phyloP scores from a whole-genome alignment of 2,797 vertebrate genomes.

The Phyllotis vaccarum region DNA sequence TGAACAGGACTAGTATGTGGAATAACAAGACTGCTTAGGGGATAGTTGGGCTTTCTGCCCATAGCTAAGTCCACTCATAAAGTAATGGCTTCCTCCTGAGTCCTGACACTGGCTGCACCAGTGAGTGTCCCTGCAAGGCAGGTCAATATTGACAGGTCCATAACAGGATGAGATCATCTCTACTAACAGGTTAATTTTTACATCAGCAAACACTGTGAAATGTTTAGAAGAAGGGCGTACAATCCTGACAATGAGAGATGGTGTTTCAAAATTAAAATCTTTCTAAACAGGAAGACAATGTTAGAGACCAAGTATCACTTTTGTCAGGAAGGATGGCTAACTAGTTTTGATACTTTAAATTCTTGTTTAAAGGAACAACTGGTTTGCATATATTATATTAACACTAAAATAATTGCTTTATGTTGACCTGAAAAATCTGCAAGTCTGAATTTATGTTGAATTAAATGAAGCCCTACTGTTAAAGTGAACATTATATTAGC shows the following conservation, averaged over 20 bases:
- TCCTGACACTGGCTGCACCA: too few relatives aligned
- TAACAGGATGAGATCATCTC: background rate
- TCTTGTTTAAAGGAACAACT: conserved; percentile 48
- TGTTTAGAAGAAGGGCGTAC: background rate
- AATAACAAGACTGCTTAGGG: background rate
- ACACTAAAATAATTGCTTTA: conserved; percentile 53
- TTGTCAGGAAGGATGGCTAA: background rate
- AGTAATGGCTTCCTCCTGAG: background rate
- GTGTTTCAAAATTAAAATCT: background rate
- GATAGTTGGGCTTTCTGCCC: background rate
- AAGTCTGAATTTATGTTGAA: background rate
- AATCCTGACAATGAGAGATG: background rate
- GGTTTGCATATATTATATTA: conserved; percentile 47
- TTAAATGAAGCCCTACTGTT: background rate
- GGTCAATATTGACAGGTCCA: background rate
- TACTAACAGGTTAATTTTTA: background rate
- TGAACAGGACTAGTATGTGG: background rate
- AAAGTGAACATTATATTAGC: background rate
- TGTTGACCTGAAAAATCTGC: conserved; percentile 15
- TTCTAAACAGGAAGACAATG: background rate
- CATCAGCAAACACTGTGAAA: background rate
- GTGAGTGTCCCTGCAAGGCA: background rate
- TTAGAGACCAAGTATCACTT: background rate
- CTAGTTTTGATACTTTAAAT: conserved; percentile 36
- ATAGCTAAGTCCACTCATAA: background rate